Evolutionary conservation across 2,888 invertebrate genomes (phyloP).

Genomic region (Empis livida): DNA sequence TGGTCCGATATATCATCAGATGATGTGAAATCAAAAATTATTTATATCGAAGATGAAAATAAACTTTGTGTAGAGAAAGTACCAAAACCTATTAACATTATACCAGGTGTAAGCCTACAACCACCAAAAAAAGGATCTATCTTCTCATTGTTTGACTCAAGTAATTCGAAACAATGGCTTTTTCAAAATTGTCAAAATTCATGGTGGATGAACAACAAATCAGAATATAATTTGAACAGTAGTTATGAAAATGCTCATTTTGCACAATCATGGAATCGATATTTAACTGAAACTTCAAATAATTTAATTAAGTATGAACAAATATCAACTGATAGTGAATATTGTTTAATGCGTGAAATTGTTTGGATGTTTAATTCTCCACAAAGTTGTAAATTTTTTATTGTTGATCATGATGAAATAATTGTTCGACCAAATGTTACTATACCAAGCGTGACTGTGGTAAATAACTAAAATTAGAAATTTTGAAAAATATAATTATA

Average conservation of each 20-base stretch:
- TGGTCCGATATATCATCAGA: constrained; percentile 25
- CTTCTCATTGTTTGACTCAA: constrained; percentile 17
- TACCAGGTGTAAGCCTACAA: constrained; percentile 1
- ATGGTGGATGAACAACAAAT: constrained; percentile 34
- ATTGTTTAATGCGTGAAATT: constrained; percentile 29
- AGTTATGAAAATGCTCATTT: constrained; percentile 31
- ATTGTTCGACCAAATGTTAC: constrained; percentile 22
- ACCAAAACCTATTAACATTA: background rate
- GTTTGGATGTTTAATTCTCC: constrained; percentile 32
- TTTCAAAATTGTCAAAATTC: constrained; percentile 30
- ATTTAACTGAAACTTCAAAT: constrained; percentile 17
- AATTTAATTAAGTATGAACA: constrained; percentile 15
- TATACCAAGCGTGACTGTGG: constrained; percentile 25
- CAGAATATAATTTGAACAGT: constrained; percentile 24
- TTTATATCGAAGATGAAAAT: too few relatives aligned
- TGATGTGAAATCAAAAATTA: background rate
- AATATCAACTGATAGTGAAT: constrained; percentile 25
- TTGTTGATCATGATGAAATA: constrained; percentile 15
- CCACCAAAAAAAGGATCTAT: constrained; percentile 18
- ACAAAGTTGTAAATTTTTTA: constrained; percentile 24
- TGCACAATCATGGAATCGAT: constrained; percentile 30
- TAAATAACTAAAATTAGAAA: constrained; percentile 13
- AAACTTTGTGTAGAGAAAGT: too few relatives aligned
- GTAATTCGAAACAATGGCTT: constrained; percentile 26
- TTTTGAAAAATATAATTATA: background rate